Base-by-base conservation (phyloP, 2,113 vertebrate species). In the Gnathonemus longibarbis region DNA sequence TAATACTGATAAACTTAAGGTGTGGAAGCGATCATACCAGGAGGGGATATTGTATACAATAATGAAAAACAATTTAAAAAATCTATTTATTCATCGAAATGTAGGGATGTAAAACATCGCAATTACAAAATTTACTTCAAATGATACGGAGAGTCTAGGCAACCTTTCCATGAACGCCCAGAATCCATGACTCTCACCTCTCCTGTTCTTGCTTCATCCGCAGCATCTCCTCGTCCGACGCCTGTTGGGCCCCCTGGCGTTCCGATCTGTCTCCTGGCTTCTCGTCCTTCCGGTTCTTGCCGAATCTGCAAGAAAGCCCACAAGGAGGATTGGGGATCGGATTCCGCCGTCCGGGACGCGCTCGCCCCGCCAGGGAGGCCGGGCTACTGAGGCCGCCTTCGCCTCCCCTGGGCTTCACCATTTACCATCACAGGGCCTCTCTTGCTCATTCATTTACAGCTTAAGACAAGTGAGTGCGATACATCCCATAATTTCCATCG, bases 211-310 rank as follows among this genome's bases (percentile, higher is more conserved):
- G 96, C 91, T 97, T 96, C 95, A 96, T 95, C 92, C 95, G 96
- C 91, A 94, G 95, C 93, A 95, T 96, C 93, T 97, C 97, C 93
- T 97, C 96, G 94, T 97, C 97, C 92, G 96, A 97, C 48, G 96
- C 96, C 92, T 96, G 95, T 92, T 95, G 94, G 92, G 96, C 96
- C 94, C 91, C 92, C 88, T 89, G 90, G 50, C 90, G 91, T 45
- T 93, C 96, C 93, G 95, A 94, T 95, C 96, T 95, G 91, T 96
- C 90, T 46, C 90, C 96, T 94, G 95, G 94, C 94, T 96, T 96
- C 96, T 97, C 97, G 94, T 97, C 96, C 96, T 97, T 97, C 92
- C 96, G 96, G 95, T 97, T 95, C 95, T 97, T 97, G 94, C 97
- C 97, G 96, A 97, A 97, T 95, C 97, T 97, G 96, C 96, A 94